Conservation (phyloP, 1,140 invertebrate species). For the Xylocopa sonorina region DNA sequence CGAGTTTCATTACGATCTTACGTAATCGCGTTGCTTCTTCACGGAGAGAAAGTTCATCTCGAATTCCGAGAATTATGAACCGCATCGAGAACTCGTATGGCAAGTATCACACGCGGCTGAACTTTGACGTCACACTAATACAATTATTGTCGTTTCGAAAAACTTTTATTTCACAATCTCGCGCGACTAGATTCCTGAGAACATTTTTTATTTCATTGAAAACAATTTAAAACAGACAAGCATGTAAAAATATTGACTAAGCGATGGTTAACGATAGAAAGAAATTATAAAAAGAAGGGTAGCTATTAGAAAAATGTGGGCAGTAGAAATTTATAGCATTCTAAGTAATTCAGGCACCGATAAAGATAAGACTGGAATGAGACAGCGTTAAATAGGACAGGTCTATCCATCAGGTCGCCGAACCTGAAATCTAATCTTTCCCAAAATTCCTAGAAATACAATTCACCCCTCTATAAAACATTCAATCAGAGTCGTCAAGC, state of each 20-base stretch:
- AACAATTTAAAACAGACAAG: too few relatives aligned
- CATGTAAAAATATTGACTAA: too few relatives aligned
- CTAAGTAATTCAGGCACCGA: not conserved
- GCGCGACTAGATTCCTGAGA: too few relatives aligned
- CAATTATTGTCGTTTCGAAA: not conserved
- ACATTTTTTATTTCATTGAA: too few relatives aligned
- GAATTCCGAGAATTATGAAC: slow-evolving; percentile 13
- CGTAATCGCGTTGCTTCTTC: not conserved
- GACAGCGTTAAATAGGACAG: slow-evolving; percentile 16
- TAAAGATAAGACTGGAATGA: slow-evolving; percentile 19
- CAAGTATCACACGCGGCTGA: not conserved
- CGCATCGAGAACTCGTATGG: not conserved
- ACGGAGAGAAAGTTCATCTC: slow-evolving; percentile 25
- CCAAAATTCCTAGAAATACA: not conserved
- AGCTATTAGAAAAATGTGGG: not conserved
- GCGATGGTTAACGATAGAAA: too few relatives aligned
- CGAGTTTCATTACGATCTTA: not conserved
- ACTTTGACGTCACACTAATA: not conserved
- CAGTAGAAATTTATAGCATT: not conserved
- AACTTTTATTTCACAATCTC: too few relatives aligned
- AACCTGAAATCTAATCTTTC: not conserved
- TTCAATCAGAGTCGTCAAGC: not conserved
- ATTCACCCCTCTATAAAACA: not conserved
- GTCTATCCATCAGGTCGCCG: not conserved
- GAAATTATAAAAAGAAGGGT: too few relatives aligned